A percentile compares a stretch with the other conserved stretches of the same genome.
phyloP scores from a whole-genome alignment of 2,113 vertebrate species.

The Vanacampus margaritifer region DNA sequence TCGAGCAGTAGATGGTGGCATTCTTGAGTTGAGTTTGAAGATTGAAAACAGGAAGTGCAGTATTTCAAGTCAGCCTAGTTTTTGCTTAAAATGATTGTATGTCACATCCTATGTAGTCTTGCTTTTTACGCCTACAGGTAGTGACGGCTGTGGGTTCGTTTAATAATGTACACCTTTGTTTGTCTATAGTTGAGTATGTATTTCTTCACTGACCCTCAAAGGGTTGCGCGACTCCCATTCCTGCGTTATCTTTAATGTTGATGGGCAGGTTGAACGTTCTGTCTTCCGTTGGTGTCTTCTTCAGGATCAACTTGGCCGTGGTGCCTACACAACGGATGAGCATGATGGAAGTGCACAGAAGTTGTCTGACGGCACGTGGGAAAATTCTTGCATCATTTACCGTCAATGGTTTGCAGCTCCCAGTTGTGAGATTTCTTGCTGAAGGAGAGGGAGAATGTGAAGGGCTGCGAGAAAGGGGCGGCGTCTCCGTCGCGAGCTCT shows the following conservation, averaged over 20 bases:
- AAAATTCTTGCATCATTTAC: conserved; percentile 25
- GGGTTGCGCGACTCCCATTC: conserved; percentile 58
- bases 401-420: conserved; percentile 57
- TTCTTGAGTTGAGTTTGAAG: too few species aligned
- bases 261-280: conserved; percentile 56
- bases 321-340: conserved; percentile 40
- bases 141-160: too few species aligned
- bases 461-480: conserved; percentile 64
- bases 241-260: conserved; percentile 64
- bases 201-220: conserved; percentile 54
- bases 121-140: too few species aligned
- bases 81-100: too few species aligned
- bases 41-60: too few species aligned
- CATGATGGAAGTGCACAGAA: not conserved
- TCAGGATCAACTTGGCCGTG: conserved; percentile 59
- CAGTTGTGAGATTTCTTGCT: conserved; percentile 66
- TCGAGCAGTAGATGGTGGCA: too few species aligned
- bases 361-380: not conserved
- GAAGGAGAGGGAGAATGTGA: conserved; percentile 56
- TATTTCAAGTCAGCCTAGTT: too few species aligned
- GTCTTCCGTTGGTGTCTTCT: conserved; percentile 55
- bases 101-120: too few species aligned
- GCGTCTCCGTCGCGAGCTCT: conserved; percentile 62
- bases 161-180: too few species aligned
- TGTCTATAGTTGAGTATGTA: not conserved